Base-by-base conservation (phyloP, 2,888 invertebrate genomes). In the Spialia ferax region DNA sequence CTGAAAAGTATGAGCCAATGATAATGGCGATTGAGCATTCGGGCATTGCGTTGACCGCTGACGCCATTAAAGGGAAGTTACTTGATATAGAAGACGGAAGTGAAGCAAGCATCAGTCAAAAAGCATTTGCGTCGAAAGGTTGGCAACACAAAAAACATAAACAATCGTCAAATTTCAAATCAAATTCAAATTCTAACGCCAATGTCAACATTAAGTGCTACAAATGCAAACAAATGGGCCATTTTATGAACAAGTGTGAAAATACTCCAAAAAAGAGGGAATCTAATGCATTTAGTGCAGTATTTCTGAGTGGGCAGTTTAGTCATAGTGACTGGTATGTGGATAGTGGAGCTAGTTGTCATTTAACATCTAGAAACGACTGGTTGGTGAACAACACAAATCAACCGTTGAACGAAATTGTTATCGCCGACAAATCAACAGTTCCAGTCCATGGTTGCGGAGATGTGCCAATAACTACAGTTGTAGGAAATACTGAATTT, bases 261-360 rank as follows among this genome's bases (percentile, higher is more conserved):
- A 29, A 29, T 29, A 10, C 29, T 3, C n/a, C 18, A 38, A 56
- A 69, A 29, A 48, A 11, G 65, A 64, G n/a, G 45, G 61, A 45
- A 29, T 29, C 10, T 10, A 29, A 29, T 45, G 70, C 65, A 18
- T 73, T 71, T 13, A 71, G 61, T 59, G 69, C 45, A 1, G 66
- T 68, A 18, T 69, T 71, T 32, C 26, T 71, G 3, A 70, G 29
- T 23, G 70, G 65, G 4, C 50, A 60, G 3, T 72, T 61, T 32
- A 50, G 45, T 54, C 20, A 61, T 23, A 56, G 13, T 5, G 69
- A 69, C 22, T 69, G 64, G 64, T 69, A 65, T 6, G 20, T 69
- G 0, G 64, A 69, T 57, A n/a, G 23, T 4, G 65, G 69, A 22
- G 69, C 69, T 11, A 69, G 69, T 15, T 26, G 8, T 8, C 64